phyloP scores from a whole-genome alignment of 2,113 vertebrate genomes.

The Protobothrops mucrosquamatus region DNA sequence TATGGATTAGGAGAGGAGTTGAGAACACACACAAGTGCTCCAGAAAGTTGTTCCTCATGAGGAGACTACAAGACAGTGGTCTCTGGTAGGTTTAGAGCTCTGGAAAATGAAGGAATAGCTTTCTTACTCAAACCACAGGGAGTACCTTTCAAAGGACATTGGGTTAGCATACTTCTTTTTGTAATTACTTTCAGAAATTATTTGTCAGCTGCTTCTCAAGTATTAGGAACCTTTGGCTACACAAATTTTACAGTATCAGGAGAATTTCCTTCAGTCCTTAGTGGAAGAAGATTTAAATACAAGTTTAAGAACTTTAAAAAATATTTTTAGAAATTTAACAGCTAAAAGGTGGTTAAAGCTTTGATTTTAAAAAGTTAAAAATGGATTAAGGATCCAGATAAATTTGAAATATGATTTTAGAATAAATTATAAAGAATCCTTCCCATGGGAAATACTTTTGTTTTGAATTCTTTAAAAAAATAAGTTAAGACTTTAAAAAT shows the following conservation, averaged over 20 bases:
- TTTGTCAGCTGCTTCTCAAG: not conserved
- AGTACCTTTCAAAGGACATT: not conserved
- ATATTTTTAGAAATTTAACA: no score
- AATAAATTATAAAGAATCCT: no score
- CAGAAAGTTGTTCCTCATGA: not conserved
- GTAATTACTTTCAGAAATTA: not conserved
- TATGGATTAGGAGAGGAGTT: not conserved
- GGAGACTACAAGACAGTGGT: not conserved
- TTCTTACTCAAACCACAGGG: not conserved
- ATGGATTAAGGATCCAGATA: no score
- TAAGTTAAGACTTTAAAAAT: no score
- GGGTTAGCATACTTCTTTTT: not conserved
- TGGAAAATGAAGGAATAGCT: not conserved
- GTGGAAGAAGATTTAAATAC: no score
- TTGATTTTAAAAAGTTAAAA: no score
- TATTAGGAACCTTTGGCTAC: not conserved
- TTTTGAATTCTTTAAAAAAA: no score
- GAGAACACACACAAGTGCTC: not conserved
- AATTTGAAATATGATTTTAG: no score
- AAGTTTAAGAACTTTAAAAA: no score
- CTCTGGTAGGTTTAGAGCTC: not conserved
- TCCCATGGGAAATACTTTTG: no score
- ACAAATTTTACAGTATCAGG: not conserved
- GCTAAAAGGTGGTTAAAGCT: no score
- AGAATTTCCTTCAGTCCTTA: not conserved